These are phyloP conservation scores for Actias luna DNA, from an alignment of 2,888 invertebrate species.

Conservation along the genomic window DNA sequence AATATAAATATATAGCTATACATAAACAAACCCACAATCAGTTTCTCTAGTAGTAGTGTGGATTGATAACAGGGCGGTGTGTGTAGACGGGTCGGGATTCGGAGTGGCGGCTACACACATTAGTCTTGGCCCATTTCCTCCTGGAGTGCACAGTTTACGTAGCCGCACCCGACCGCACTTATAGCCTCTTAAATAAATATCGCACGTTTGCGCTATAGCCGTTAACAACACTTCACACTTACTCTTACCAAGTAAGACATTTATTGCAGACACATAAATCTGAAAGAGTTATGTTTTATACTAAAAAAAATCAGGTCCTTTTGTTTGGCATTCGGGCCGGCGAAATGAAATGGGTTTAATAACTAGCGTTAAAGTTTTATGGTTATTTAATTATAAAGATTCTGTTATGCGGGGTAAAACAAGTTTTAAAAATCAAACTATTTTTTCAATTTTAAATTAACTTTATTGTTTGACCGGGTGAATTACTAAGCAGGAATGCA, in stretches of 20 bases:
- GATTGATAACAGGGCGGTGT: conserved; percentile 11
- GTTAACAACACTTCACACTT: conserved; percentile 77
- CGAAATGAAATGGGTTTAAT: background rate
- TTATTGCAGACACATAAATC: conserved; percentile 67
- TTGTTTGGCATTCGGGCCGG: background rate
- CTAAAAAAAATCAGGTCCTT: conserved; percentile 8
- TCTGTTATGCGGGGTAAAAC: background rate
- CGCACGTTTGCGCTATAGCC: conserved; percentile 72
- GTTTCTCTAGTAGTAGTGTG: conserved; percentile 25
- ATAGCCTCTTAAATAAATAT: conserved; percentile 76
- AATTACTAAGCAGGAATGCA: background rate
- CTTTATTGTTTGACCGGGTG: background rate
- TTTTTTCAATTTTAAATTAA: background rate
- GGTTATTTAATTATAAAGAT: background rate
- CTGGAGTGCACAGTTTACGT: conserved; percentile 67
- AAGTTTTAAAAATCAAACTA: background rate
- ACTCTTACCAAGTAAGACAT: conserved; percentile 53
- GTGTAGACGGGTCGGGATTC: background rate
- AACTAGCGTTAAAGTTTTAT: background rate
- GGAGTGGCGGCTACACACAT: conserved; percentile 37
- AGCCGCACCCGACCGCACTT: conserved; percentile 49
- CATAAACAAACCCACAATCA: conserved; percentile 24
- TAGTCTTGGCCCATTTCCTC: conserved; percentile 73
- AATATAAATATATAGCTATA: background rate
- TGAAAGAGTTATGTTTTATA: conserved; percentile 55